These are phyloP conservation scores for Chesias legatella DNA, from an alignment of 2,888 invertebrate genomes.

Conservation along the genomic window DNA sequence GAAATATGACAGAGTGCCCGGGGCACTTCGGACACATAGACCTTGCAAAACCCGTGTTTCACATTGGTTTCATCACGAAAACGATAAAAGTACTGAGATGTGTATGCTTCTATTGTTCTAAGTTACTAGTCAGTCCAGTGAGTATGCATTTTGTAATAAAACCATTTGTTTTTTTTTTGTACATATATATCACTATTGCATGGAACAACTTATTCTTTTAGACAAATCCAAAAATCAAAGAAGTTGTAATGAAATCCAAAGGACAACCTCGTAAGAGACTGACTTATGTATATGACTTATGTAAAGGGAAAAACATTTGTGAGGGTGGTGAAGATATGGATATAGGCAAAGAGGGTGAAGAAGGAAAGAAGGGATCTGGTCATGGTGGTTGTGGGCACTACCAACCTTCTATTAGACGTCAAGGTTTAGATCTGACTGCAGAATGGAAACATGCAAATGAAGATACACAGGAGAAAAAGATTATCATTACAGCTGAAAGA, in stretches of 20 bases:
- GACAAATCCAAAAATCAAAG: constrained; percentile 95
- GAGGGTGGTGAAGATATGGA: constrained; percentile 99
- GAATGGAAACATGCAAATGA: constrained; percentile 99
- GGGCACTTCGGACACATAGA: constrained; percentile 99
- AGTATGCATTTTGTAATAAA: constrained; percentile 58
- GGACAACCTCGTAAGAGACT: constrained; percentile 97
- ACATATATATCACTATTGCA: constrained; percentile 1
- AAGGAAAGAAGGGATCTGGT: constrained; percentile 78
- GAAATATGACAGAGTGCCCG: constrained; percentile 99
- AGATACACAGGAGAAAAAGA: constrained; percentile 98
- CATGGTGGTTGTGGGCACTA: constrained; percentile 99
- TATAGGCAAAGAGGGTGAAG: constrained; percentile 88
- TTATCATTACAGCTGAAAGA: constrained; percentile 94
- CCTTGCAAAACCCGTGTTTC: constrained; percentile 98
- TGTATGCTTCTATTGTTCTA: constrained; percentile 99
- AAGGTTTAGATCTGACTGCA: constrained; percentile 95
- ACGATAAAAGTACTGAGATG: constrained; percentile 98
- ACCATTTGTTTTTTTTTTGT: constrained; percentile 23
- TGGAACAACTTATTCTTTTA: constrained; percentile 54
- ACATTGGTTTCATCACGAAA: constrained; percentile 98
- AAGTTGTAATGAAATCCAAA: constrained; percentile 96
- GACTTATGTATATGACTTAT: constrained; percentile 97
- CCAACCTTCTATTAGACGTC: constrained; percentile 94
- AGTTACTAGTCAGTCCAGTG: constrained; percentile 95
- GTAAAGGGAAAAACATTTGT: constrained; percentile 98